Base-by-base conservation (phyloP, 1,140 invertebrate species). In the Hypsibius dujardini region DNA sequence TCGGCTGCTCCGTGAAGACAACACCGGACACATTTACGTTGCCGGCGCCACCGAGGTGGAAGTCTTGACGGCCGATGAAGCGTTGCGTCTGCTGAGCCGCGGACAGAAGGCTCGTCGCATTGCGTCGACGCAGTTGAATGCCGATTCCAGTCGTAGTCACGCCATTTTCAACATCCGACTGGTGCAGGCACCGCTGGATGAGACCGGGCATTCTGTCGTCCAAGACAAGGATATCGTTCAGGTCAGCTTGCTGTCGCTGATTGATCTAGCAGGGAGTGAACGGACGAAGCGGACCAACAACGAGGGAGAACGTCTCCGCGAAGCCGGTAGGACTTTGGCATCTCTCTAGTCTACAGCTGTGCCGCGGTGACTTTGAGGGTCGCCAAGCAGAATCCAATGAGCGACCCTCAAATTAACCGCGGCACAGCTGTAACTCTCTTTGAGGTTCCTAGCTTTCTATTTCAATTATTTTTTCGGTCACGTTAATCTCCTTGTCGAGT, bases 211-310 rank as follows among this genome's bases (percentile, higher is more conserved):
- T 74, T 82, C 85, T 74, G 80, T 86, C 60, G 75, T 86, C 50
- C 86, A 88, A 76, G 80, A 80, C 72, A 69, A 47, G 28, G 40
- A 46, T 73, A 15, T 71, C 45, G 42, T 60, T 12, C 46, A 70
- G 28, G 42, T 73, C n/a, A 69, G 71, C 40, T 15, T 14, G 42
- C 50, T 62, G 14, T 73, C 60, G 15, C 46, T 46, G 42, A n/a
- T 15, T 12, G 94, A 97, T 84, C 83, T 97, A 76, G 94, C 94
- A 70, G 93, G 94, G 40, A 92, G 90, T 79, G 94, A 97, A 80
- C 81, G 93, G 71, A 88, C 87, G 12, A 87, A 86, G 75, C 80
- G 92, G 46, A 95, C 92, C 1, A 86, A 90, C 77, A 90, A 87
- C 71, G 82, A 77, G 40, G 89, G 89, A 0, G 86, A 90, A 75